These are phyloP conservation scores for Malachius bipustulatus DNA, from an alignment of 2,888 invertebrate genomes.

Conservation along the genomic window DNA sequence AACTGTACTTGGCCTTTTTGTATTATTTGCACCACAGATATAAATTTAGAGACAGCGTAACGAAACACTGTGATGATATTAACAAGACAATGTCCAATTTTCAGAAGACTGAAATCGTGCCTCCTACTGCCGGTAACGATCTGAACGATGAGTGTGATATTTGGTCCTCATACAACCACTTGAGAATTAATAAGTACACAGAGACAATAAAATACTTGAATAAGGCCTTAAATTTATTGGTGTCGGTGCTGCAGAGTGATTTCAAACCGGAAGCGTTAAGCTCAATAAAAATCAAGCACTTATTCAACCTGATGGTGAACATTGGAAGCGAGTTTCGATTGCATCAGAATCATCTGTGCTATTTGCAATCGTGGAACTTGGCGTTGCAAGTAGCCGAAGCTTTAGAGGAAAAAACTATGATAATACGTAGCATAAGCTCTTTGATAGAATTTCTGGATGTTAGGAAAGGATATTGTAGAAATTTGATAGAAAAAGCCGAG, in stretches of 20 bases:
- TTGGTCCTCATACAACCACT: slow-evolving; percentile 24
- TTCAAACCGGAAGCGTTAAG: slow-evolving; percentile 8
- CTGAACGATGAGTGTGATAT: slow-evolving; percentile 28
- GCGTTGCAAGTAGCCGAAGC: slow-evolving; percentile 21
- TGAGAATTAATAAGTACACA: slow-evolving; percentile 23
- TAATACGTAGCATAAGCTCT: slow-evolving; percentile 22
- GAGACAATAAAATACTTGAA: slow-evolving; percentile 18
- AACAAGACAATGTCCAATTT: slow-evolving; percentile 17
- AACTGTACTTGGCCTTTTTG: slow-evolving; percentile 21
- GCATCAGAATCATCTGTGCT: slow-evolving; percentile 21
- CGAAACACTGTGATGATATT: slow-evolving; percentile 25
- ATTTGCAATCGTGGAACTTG: slow-evolving; percentile 21
- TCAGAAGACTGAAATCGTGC: slow-evolving; percentile 9
- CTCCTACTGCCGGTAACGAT: slow-evolving; percentile 17
- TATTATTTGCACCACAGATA: slow-evolving; percentile 23
- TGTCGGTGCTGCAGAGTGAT: slow-evolving; percentile 9
- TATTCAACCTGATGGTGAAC: slow-evolving; percentile 18
- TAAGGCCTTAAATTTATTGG: slow-evolving; percentile 4
- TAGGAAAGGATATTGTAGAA: background rate
- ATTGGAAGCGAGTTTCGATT: slow-evolving; percentile 25
- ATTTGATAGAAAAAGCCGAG: background rate
- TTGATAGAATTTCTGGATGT: slow-evolving; percentile 11
- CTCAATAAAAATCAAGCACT: slow-evolving; percentile 9
- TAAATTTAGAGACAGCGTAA: slow-evolving; percentile 16
- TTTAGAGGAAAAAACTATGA: slow-evolving; percentile 16